Base-by-base conservation (phyloP, 2,888 invertebrate species). In the Coenonympha arcania region DNA sequence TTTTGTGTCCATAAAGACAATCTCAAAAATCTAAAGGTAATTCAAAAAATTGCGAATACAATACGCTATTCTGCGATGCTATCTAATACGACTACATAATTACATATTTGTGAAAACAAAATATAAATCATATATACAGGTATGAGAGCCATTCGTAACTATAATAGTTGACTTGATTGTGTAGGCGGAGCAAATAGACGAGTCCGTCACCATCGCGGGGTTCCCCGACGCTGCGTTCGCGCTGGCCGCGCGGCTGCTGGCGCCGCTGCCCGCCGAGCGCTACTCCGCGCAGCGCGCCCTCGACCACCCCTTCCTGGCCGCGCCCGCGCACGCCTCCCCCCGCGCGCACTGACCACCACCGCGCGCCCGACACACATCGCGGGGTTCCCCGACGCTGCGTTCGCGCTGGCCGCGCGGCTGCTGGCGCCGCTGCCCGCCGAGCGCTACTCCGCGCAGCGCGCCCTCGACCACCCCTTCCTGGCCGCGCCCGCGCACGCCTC, bases 401-500 rank as follows among this genome's bases (percentile, higher is more conserved):
- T 91, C 78, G 89, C 92, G 67, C 87, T 96, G 58, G 86, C 94
- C 49, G 79, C 83, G 58, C 88, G 87, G 44, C 86, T 96, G 61
- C 81, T 96, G 61, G 93, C 93, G 71, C 88, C 94, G 26, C n/a
- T 90, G 94, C 86, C 93, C 94, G n/a, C 83, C 64, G 87, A 88
- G 24, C 89, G 95, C 62, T 89, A 92, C 55, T 88, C 91, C 6
- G 95, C 95, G 88, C 88, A 13, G 88, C 90, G 15, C 50, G 95
- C 95, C 33, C 84, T 95, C 22, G 72, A 79, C 33, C 95, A 95
- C 87, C 90, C 92, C 42, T 95, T 94, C 81, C 88, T 95, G 33
- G 33, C 40, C 33, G n/a, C 11, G 8, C 40, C 18, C 24, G 39
- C 26, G 1, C 24, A 2, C 34, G 11, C 13, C n/a, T 11, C 34